A percentile compares a stretch with the other conserved stretches of the same genome.
These are phyloP conservation scores for Danaus plexippus DNA, from an alignment of 1,140 invertebrate species.

Conservation along the genomic window DNA sequence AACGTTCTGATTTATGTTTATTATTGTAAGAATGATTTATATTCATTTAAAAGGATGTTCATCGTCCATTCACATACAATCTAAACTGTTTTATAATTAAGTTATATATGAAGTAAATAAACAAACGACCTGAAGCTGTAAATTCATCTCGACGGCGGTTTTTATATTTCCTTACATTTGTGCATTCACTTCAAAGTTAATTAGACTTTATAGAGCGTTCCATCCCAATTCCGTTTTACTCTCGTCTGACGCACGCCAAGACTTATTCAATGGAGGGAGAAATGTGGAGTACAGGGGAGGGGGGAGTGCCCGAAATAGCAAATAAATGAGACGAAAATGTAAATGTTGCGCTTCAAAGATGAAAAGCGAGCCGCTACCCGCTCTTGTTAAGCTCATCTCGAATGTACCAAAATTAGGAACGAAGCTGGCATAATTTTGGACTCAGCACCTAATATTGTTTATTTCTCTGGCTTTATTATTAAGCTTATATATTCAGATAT, in stretches of 20 bases:
- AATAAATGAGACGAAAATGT: conserved; percentile 72
- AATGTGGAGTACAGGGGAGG: conserved; percentile 31
- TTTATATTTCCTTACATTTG: conserved; percentile 65
- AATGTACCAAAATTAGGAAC: conserved; percentile 68
- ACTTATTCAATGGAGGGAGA: conserved; percentile 64
- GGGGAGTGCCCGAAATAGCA: conserved; percentile 63
- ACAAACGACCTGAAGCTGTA: conserved; percentile 19
- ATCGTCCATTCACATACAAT: conserved; percentile 17
- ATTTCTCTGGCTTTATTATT: no score
- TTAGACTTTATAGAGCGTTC: conserved; percentile 71
- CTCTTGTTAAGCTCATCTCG: conserved; percentile 68
- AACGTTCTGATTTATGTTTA: conserved; percentile 49
- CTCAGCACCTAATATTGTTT: conserved; percentile 25
- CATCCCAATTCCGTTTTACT: conserved; percentile 67
- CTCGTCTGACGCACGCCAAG: conserved; percentile 61
- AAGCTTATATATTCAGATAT: no score
- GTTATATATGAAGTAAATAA: no score
- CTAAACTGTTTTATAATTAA: no score
- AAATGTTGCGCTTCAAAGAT: conserved; percentile 70
- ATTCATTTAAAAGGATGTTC: conserved; percentile 53
- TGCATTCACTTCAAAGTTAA: conserved; percentile 69
- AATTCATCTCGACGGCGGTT: conserved; percentile 43
- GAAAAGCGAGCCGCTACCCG: conserved; percentile 64
- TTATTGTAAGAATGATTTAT: conserved; percentile 46
- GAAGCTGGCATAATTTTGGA: conserved; percentile 65